These are phyloP conservation scores for Jaculus jaculus DNA, from an alignment of 2,113 vertebrate genomes.

Conservation along the genomic window DNA sequence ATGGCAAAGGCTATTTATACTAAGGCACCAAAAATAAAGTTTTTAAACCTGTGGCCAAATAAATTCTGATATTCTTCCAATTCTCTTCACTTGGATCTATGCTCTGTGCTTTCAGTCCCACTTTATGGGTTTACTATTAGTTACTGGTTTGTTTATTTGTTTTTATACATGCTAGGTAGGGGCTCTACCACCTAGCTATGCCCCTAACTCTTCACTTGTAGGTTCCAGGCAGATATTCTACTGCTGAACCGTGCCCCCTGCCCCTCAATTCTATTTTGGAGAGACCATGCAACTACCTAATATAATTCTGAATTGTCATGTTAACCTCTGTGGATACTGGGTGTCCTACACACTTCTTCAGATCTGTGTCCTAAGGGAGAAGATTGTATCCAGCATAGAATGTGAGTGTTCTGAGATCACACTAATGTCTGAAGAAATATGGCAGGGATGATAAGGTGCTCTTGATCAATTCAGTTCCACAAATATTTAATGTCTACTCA, in stretches of 20 bases:
- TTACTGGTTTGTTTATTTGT: no score
- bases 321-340: background rate
- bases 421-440: background rate
- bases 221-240: no score
- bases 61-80: background rate
- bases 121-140: background rate
- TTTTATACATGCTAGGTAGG: no score
- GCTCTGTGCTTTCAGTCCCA: background rate
- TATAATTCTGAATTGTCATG: no score
- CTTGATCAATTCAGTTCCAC: background rate
- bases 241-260: no score
- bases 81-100: background rate
- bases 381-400: background rate
- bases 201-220: no score
- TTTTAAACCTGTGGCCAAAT: background rate
- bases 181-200: no score
- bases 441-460: background rate
- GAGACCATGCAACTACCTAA: no score
- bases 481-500: background rate
- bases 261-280: no score
- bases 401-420: background rate
- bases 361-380: background rate
- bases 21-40: constrained; percentile 24
- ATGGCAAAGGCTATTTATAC: background rate
- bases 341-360: background rate